Percentiles rank a stretch among this genome's conserved stretches.
These are phyloP conservation scores for Oeneis ivallda DNA, from an alignment of 2,888 invertebrate species.

Conservation along the genomic window DNA sequence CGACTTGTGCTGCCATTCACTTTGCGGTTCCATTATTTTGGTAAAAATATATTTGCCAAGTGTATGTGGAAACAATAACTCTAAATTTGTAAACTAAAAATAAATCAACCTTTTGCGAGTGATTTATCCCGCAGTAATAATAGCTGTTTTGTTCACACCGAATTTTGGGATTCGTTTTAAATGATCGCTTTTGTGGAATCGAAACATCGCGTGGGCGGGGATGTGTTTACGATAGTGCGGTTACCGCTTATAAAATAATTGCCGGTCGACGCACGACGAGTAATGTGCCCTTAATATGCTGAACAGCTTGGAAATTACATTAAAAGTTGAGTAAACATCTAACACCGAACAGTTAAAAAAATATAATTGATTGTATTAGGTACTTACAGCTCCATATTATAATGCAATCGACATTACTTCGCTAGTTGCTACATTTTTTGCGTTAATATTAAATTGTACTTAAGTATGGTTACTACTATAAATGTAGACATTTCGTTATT, in stretches of 20 bases:
- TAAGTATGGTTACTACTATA: too few relatives aligned
- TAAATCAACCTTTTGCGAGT: constrained; percentile 42
- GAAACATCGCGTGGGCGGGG: constrained; percentile 37
- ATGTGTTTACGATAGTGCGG: constrained; percentile 38
- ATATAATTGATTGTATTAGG: neutral
- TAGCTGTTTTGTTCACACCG: constrained; percentile 42
- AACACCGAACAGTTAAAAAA: neutral
- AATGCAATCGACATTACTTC: neutral
- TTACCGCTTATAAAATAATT: constrained; percentile 36
- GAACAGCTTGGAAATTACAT: constrained; percentile 23
- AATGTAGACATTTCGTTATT: neutral
- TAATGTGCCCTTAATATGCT: constrained; percentile 34
- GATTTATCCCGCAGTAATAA: constrained; percentile 40
- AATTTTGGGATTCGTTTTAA: constrained; percentile 39
- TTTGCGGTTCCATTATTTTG: constrained; percentile 27
- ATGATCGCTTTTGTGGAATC: constrained; percentile 40
- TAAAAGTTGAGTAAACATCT: constrained; percentile 17
- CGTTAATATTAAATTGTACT: too few relatives aligned
- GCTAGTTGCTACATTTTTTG: neutral
- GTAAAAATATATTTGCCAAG: constrained; percentile 38
- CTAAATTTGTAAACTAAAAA: constrained; percentile 32
- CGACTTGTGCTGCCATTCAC: constrained; percentile 13
- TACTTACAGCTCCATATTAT: too few relatives aligned
- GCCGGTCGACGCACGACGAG: constrained; percentile 38
- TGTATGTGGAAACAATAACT: constrained; percentile 42